phyloP scores from a whole-genome alignment of 1,140 invertebrate species.

The Rhyzopertha dominica region DNA sequence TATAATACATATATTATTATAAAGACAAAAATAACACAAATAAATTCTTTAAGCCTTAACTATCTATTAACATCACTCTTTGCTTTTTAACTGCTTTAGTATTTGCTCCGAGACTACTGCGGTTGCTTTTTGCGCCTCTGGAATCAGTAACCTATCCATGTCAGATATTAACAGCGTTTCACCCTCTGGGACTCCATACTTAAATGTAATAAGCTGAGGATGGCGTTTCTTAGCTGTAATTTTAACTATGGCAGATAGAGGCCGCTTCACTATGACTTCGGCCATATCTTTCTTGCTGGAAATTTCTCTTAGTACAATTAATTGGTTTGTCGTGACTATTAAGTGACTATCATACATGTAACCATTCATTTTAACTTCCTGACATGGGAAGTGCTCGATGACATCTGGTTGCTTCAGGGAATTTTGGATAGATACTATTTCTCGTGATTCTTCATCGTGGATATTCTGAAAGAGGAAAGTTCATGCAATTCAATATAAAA shows the following conservation, averaged over 20 bases:
- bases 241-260: conserved; percentile 85
- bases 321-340: conserved; percentile 80
- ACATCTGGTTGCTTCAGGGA: conserved; percentile 83
- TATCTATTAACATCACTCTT: conserved; percentile 28
- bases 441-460: conserved; percentile 59
- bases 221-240: conserved; percentile 93
- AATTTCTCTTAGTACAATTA: conserved; percentile 82
- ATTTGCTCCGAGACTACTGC: conserved; percentile 74
- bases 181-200: conserved; percentile 76
- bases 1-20: too few relatives aligned
- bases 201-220: conserved; percentile 93
- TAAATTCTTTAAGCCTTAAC: conserved; percentile 1
- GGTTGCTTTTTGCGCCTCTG: conserved; percentile 85
- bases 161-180: conserved; percentile 72
- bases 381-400: conserved; percentile 81
- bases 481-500: too few relatives aligned
- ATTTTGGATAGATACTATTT: conserved; percentile 64
- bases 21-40: not conserved
- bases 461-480: conserved; percentile 25
- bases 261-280: conserved; percentile 77
- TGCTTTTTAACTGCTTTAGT: conserved; percentile 49
- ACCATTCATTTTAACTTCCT: conserved; percentile 85
- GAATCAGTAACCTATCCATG: conserved; percentile 89
- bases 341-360: conserved; percentile 82
- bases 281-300: conserved; percentile 69